Evolutionary conservation across 2,888 invertebrate species (phyloP), one percentile per base, ranked within the genome.

Genomic region (Orthonevra nobilis): DNA sequence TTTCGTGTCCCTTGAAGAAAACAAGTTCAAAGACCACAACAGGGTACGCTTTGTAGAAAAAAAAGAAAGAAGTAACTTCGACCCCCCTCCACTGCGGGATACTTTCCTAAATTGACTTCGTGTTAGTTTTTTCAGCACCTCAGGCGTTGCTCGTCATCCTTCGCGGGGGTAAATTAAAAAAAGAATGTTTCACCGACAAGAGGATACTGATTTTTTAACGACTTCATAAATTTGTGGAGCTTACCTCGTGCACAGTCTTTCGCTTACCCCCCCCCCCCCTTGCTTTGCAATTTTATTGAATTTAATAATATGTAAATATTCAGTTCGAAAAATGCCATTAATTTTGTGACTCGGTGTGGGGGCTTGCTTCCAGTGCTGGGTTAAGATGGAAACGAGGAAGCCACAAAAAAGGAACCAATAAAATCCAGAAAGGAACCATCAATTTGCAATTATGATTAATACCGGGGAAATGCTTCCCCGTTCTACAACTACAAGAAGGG

Each of bases 221-320:
- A 40, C 26, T 56, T 38, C 46, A 56, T 72, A 63, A 46, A 70
- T 70, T 54, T 63, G 36, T 46, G 6, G 5, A 6, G 15, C 5
- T 54, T 19, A 26, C 56, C 48, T 44, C 38, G 23, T 14, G 12
- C n/a, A n/a, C n/a, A 10, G 6, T n/a, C 32, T 5, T 6, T 12
- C 10, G 7, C 42, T 10, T 14, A 28, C 26, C 26, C 12, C 23
- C 32, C 14, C 34, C 26, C 26, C 12, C 23, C 32, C 19, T 58
- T 38, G 58, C 42, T 54, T 40, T 56, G 36, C 40, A 40, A 32
- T 70, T 77, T 77, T 73, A 73, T 73, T 73, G 56, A 73, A 72
- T 79, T 79, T 73, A 79, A 79, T 79, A 73, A 58, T 61, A 79
- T 79, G 79, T 48, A 68, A 79, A 79, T 79, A 54, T 61, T 73